Conservation (phyloP, 2,797 vertebrate species). For the Poliocrania exsul region DNA sequence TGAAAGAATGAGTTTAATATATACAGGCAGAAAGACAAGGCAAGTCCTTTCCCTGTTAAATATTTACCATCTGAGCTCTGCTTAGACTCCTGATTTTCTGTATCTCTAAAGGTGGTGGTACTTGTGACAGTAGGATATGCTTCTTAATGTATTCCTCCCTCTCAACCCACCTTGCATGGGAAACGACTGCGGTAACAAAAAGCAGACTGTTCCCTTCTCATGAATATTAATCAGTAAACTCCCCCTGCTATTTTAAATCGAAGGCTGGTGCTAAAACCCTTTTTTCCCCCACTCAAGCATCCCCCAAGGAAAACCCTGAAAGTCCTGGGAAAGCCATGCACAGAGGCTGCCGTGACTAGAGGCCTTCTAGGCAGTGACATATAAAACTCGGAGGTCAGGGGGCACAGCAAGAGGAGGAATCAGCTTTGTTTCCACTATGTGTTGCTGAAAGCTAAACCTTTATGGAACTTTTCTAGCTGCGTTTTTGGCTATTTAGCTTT, state of each 20-base stretch:
- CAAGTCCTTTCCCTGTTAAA: slow-evolving; percentile 59
- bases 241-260: slow-evolving; percentile 72
- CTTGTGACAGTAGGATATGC: slow-evolving; percentile 58
- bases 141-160: slow-evolving; percentile 76
- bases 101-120: slow-evolving; percentile 59
- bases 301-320: slow-evolving; percentile 64
- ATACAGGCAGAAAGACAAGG: slow-evolving; percentile 52
- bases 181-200: slow-evolving; percentile 68
- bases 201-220: slow-evolving; percentile 73
- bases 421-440: slow-evolving; percentile 77
- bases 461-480: slow-evolving; percentile 76
- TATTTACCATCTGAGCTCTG: slow-evolving; percentile 67
- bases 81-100: slow-evolving; percentile 43
- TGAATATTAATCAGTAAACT: slow-evolving; percentile 80
- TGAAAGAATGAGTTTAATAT: slow-evolving; percentile 72
- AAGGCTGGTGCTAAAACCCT: slow-evolving; percentile 65
- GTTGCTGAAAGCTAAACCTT: slow-evolving; percentile 78
- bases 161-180: slow-evolving; percentile 75
- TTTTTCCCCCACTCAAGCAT: slow-evolving; percentile 56
- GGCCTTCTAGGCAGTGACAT: slow-evolving; percentile 70
- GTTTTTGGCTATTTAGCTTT: slow-evolving; percentile 79
- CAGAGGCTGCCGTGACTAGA: slow-evolving; percentile 60
- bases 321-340: slow-evolving; percentile 76
- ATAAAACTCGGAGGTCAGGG: slow-evolving; percentile 77
- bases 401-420: slow-evolving; percentile 74